Evolutionary conservation across 2,888 invertebrate species (phyloP), one percentile per base, ranked within the genome.

Genomic region (Frankliniella intonsa): DNA sequence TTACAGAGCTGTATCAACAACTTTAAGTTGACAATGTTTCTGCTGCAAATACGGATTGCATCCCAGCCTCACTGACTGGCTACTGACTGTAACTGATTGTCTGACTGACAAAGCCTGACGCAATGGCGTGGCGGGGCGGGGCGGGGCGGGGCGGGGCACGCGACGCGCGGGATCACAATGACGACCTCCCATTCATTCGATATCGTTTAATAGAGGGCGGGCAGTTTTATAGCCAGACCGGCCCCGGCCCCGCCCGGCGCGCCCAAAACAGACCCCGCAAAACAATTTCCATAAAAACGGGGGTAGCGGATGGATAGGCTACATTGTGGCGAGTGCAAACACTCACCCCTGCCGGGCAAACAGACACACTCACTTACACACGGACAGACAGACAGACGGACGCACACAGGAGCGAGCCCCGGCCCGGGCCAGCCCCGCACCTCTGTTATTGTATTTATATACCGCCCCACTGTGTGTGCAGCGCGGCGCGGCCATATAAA

Each of bases 211-310:
- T 76, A 22, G 9, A 2, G 38, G 38, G 38, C 69, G 25, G 69
- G 22, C 69, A 76, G 69, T 25, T 76, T 76, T 76, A 76, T 76
- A 12, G 62, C 62, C 69, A 25, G 11, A 10, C 55, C 55, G 38
- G 38, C 38, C 55, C 55, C 55, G 38, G 38, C 38, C 38, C 38
- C 3, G 7, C 12, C 55, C 17, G 55, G 3, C 55, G 22, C 69
- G 12, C 22, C 69, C 8, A 22, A 76, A 76, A 76, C 55, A 14
- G 55, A 55, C 38, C 62, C 69, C 69, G 69, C 69, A 76, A 76
- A 76, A 76, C 22, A 22, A 76, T 76, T 76, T 76, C 69, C 69
- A 76, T 76, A 76, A 76, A 76, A 76, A 76, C 25, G 69, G 69
- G n/a, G 25, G 22, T 25, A 25, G 22, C 22, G n/a, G 69, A 22